These are phyloP conservation scores for Ctenodactylus gundi DNA, from an alignment of 2,113 vertebrate genomes.

Conservation along the genomic window DNA sequence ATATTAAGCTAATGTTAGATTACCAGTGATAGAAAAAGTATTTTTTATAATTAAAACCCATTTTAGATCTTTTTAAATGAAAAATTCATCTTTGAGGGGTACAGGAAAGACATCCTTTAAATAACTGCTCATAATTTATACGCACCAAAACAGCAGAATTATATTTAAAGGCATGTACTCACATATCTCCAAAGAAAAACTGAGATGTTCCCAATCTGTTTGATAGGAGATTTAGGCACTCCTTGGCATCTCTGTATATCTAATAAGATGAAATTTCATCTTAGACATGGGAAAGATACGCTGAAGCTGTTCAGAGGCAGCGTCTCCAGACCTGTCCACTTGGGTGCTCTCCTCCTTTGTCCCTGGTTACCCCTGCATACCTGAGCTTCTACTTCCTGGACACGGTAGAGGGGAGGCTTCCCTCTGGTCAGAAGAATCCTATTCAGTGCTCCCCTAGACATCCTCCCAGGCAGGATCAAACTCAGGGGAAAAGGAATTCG, in stretches of 20 bases:
- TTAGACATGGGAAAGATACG: constrained; percentile 55
- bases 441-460: constrained; percentile 89
- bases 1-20: background rate
- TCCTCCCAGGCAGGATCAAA: constrained; percentile 91
- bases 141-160: background rate
- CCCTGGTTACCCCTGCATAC: constrained; percentile 75
- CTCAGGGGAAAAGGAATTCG: constrained; percentile 94
- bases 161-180: constrained; percentile 80
- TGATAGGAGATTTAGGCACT: constrained; percentile 97
- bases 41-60: constrained; percentile 17
- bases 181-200: constrained; percentile 97
- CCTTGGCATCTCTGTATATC: constrained; percentile 98
- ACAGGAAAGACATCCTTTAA: background rate
- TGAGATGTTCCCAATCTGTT: constrained; percentile 92
- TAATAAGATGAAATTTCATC: constrained; percentile 79
- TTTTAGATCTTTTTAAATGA: background rate
- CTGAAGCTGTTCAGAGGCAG: background rate
- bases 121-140: background rate
- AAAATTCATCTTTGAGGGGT: background rate
- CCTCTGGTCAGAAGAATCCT: constrained; percentile 94
- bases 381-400: constrained; percentile 95
- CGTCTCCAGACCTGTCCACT: background rate
- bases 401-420: constrained; percentile 89
- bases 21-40: background rate
- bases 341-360: background rate